phyloP scores from a whole-genome alignment of 2,888 invertebrate species.

The Pyrrhia umbra region DNA sequence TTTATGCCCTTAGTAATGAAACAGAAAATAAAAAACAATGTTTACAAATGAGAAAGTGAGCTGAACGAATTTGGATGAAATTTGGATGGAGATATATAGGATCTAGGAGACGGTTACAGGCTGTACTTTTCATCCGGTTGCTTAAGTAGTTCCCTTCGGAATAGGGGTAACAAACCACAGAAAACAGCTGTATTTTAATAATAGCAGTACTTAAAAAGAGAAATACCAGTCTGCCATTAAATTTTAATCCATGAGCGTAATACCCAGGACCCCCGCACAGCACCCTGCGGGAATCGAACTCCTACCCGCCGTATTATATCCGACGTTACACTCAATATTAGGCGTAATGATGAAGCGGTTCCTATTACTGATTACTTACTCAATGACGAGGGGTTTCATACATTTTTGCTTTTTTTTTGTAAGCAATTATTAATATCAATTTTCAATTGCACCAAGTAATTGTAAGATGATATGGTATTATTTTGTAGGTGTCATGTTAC shows the following conservation, averaged over 20 bases:
- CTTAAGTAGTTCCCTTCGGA: no score
- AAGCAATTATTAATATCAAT: background rate
- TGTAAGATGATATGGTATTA: slow-evolving; percentile 5
- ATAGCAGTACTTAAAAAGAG: no score
- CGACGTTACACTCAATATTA: slow-evolving; percentile 77
- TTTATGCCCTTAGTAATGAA: no score
- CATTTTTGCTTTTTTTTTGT: slow-evolving; percentile 26
- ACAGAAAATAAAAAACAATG: no score
- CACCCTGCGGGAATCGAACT: slow-evolving; percentile 79
- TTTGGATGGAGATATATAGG: no score
- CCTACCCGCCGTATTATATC: slow-evolving; percentile 78
- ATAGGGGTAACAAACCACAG: no score
- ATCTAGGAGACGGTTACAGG: no score
- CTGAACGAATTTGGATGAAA: no score
- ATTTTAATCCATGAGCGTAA: slow-evolving; percentile 71
- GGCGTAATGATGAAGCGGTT: slow-evolving; percentile 81
- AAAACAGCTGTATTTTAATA: no score
- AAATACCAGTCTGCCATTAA: background rate
- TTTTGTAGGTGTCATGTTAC: background rate
- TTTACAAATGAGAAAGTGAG: no score
- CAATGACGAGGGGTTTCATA: slow-evolving; percentile 60
- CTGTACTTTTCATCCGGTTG: no score
- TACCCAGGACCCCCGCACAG: slow-evolving; percentile 75
- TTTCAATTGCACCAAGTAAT: slow-evolving; percentile 5
- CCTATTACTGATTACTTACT: slow-evolving; percentile 74